Evolutionary conservation across 2,113 vertebrate genomes (phyloP).

Genomic region (Acrocephalus kingi): DNA sequence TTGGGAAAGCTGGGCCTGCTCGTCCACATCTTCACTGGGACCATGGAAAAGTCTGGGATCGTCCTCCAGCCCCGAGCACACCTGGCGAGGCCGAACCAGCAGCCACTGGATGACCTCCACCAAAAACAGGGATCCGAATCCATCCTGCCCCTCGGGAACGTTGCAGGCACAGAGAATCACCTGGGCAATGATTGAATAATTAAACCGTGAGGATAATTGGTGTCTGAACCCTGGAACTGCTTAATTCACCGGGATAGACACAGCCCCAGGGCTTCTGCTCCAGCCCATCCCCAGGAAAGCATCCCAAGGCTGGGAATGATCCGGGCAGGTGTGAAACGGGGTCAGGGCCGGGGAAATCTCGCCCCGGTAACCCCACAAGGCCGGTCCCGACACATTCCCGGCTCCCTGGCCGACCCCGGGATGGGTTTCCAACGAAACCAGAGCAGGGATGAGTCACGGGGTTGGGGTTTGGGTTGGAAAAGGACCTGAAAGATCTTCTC

Average conservation of each 20-base stretch:
- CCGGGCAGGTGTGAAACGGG: background rate
- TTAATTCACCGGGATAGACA: constrained; percentile 20
- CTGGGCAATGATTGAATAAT: background rate
- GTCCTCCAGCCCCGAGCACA: background rate
- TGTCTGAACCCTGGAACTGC: constrained; percentile 19
- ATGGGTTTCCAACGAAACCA: background rate
- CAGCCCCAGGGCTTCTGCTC: background rate
- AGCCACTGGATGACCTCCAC: background rate
- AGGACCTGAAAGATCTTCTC: background rate
- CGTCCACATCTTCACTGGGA: background rate
- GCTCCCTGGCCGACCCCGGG: background rate
- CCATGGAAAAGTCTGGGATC: background rate
- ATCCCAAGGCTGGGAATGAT: background rate
- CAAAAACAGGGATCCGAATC: background rate
- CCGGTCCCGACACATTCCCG: background rate
- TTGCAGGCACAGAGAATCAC: background rate
- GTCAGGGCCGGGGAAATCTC: background rate
- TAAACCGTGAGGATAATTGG: background rate
- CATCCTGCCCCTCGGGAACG: background rate
- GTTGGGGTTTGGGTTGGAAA: background rate
- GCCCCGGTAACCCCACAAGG: background rate
- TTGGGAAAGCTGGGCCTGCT: background rate
- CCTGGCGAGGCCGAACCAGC: background rate
- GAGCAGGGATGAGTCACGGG: background rate
- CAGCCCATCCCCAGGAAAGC: constrained; percentile 1